These are phyloP conservation scores for Hoplodrina ambigua DNA, from an alignment of 2,888 invertebrate species.

Conservation along the genomic window DNA sequence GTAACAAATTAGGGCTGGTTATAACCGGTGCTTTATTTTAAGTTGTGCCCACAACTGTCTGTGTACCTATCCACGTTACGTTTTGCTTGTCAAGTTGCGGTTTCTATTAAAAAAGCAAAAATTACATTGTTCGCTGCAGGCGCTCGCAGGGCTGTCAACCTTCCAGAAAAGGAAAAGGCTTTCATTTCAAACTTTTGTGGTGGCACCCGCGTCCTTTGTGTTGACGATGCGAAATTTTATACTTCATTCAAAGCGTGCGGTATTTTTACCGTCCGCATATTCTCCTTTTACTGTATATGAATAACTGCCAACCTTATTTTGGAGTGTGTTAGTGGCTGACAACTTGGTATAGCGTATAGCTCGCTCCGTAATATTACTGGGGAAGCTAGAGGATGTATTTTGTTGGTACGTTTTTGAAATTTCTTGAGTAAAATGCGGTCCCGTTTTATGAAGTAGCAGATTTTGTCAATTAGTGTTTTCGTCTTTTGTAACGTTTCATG, in stretches of 20 bases:
- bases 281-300: conserved; percentile 54
- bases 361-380: conserved; percentile 45
- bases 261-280: conserved; percentile 62
- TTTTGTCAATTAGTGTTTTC: conserved; percentile 12
- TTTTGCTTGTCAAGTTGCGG: conserved; percentile 69
- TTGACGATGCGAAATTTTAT: conserved; percentile 70
- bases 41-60: conserved; percentile 64
- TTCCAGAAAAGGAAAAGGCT: conserved; percentile 64
- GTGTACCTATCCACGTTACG: conserved; percentile 55
- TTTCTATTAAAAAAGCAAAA: conserved; percentile 75
- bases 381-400: conserved; percentile 28
- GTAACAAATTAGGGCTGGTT: conserved; percentile 65
- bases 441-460: conserved; percentile 7
- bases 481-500: not conserved
- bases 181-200: conserved; percentile 72
- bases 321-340: conserved; percentile 58
- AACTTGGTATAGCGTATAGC: conserved; percentile 36
- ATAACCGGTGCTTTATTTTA: conserved; percentile 64
- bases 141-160: conserved; percentile 70
- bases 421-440: conserved; percentile 28
- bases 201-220: conserved; percentile 69
- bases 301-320: conserved; percentile 65
- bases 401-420: conserved; percentile 39
- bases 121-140: conserved; percentile 72
- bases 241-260: conserved; percentile 67